phyloP scores from a whole-genome alignment of 92 coral and sea anemone species.

The Nematostella vectensis region DNA sequence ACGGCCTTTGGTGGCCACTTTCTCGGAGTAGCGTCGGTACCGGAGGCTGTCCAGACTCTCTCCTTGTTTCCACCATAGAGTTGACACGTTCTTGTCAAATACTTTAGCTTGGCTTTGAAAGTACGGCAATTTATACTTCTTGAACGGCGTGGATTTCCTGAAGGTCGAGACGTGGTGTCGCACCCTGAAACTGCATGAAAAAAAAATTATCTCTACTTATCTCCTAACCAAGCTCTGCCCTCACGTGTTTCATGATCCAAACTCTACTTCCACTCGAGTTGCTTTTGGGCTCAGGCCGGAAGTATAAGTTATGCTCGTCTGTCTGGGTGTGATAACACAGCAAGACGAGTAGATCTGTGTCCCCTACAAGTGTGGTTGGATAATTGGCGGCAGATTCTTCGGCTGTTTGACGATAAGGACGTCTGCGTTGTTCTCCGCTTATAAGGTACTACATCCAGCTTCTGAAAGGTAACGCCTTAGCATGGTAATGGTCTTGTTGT shows the following conservation, averaged over 20 bases:
- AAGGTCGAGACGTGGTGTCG: conserved; percentile 15
- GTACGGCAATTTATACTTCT: not conserved
- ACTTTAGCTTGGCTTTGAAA: conserved; percentile 14
- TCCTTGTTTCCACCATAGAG: conserved; percentile 9
- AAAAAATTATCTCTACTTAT: conserved; percentile 9
- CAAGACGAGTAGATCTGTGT: conserved; percentile 13
- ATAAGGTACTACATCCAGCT: conserved; percentile 7
- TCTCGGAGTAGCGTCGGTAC: not conserved
- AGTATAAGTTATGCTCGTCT: conserved; percentile 14
- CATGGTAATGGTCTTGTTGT: conserved; percentile 14
- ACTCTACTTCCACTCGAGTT: conserved; percentile 4
- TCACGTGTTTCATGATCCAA: conserved; percentile 10
- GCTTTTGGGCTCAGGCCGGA: conserved; percentile 12
- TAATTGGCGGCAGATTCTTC: not conserved
- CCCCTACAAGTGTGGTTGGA: conserved; percentile 14
- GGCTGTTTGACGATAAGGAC: conserved; percentile 20
- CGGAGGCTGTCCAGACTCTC: conserved; percentile 3
- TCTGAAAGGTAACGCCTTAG: conserved; percentile 7
- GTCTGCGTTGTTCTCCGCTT: conserved; percentile 12
- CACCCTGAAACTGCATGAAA: conserved; percentile 12
- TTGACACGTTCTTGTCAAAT: not conserved
- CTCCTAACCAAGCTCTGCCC: conserved; percentile 2
- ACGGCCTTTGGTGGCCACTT: conserved; percentile 1
- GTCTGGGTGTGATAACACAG: conserved; percentile 14
- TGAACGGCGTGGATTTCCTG: not conserved